phyloP scores from a whole-genome alignment of 2,797 vertebrate genomes.

The Liasis olivaceus region DNA sequence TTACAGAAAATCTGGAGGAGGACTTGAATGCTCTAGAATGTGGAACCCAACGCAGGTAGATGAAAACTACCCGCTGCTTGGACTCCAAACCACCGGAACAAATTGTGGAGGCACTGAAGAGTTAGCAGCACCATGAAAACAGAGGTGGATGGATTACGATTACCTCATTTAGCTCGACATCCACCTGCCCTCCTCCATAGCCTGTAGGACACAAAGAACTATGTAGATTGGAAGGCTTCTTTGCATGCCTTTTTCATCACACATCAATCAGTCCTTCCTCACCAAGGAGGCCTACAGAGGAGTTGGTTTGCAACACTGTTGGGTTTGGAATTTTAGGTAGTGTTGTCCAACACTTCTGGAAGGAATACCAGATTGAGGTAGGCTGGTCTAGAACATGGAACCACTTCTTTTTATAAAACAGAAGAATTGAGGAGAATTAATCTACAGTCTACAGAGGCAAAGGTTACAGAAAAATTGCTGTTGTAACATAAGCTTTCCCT shows the following conservation, averaged over 20 bases:
- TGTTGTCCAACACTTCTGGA: background rate
- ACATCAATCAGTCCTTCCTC: background rate
- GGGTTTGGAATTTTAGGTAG: background rate
- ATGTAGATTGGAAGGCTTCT: background rate
- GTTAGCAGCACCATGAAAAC: background rate
- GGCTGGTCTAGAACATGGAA: background rate
- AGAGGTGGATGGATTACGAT: background rate
- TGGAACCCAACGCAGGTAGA: background rate
- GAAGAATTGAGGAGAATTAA: too few relatives aligned
- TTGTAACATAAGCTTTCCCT: background rate
- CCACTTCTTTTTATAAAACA: background rate
- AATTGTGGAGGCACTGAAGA: too few relatives aligned
- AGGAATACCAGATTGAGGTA: background rate
- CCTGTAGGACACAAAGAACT: background rate
- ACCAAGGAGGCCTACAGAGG: background rate
- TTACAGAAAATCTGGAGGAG: background rate
- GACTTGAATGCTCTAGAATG: background rate
- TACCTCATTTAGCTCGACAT: background rate
- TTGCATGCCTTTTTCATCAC: constrained; percentile 23
- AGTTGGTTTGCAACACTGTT: background rate
- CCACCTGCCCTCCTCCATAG: background rate
- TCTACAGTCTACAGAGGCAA: too few relatives aligned
- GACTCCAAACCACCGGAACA: background rate
- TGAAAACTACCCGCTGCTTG: background rate
- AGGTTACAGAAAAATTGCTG: background rate